These are phyloP conservation scores for Oncorhynchus mykiss DNA, from an alignment of 2,113 vertebrate genomes.

Conservation along the genomic window DNA sequence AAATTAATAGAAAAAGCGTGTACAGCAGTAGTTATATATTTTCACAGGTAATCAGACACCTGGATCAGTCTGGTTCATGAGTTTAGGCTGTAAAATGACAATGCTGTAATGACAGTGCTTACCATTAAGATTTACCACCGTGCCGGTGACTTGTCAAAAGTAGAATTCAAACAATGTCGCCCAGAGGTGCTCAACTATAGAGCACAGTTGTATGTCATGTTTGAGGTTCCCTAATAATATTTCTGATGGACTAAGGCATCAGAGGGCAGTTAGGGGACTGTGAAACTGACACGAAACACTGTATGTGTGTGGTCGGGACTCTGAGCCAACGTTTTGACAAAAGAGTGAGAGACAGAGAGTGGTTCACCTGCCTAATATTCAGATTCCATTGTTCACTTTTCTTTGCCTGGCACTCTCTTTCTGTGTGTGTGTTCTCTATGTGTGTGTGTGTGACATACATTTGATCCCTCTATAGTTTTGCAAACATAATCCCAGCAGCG, in stretches of 20 bases:
- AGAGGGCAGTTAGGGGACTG: too few species aligned
- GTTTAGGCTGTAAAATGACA: not conserved
- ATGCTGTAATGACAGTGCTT: slow-evolving; percentile 6
- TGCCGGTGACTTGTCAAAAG: not conserved
- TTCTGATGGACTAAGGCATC: not conserved
- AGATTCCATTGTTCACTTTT: too few species aligned
- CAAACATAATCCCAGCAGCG: not conserved
- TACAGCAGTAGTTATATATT: too few species aligned
- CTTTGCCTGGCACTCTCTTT: too few species aligned
- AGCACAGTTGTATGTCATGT: not conserved
- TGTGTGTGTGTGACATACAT: too few species aligned
- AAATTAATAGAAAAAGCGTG: too few species aligned
- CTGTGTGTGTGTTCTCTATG: too few species aligned
- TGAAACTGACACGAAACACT: too few species aligned
- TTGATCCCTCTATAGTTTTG: not conserved
- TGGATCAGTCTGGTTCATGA: slow-evolving; percentile 8
- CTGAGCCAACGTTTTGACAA: too few species aligned
- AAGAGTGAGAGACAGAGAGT: too few species aligned
- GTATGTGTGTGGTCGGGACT: too few species aligned
- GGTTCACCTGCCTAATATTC: too few species aligned
- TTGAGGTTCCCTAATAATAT: not conserved
- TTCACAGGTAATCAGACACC: not conserved
- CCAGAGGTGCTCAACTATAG: not conserved
- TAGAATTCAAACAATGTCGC: not conserved
- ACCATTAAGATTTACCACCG: slow-evolving; percentile 1